Percentiles rank a stretch among this genome's conserved stretches.
phyloP scores from a whole-genome alignment of 2,113 vertebrate genomes.

The Amphiprion percula region DNA sequence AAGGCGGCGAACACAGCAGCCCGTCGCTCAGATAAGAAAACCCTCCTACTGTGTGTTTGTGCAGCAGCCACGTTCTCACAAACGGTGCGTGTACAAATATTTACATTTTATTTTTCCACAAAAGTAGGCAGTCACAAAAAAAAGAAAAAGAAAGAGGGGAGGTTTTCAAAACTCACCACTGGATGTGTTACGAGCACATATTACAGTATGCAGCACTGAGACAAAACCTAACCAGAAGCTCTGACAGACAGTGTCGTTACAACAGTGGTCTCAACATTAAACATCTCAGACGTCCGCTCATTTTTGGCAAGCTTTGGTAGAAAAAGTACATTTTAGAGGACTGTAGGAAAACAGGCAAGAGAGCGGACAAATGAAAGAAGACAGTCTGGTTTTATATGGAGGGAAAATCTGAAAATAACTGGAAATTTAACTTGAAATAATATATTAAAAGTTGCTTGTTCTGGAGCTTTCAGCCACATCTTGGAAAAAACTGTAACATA shows the following conservation, averaged over 20 bases:
- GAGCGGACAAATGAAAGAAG: background rate
- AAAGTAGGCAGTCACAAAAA: constrained; percentile 60
- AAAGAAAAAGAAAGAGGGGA: background rate
- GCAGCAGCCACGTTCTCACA: background rate
- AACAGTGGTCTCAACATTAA: constrained; percentile 41
- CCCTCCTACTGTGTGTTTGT: background rate
- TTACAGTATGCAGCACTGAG: constrained; percentile 53
- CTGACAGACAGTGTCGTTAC: constrained; percentile 46
- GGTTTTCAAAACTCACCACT: constrained; percentile 5
- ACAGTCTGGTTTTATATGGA: too few species aligned
- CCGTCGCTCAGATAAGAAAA: constrained; percentile 21
- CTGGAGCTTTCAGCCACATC: too few species aligned
- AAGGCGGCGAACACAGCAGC: background rate
- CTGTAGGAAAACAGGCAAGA: background rate
- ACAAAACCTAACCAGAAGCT: constrained; percentile 31
- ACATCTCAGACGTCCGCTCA: background rate
- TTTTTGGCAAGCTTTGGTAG: constrained; percentile 58
- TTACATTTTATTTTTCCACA: constrained; percentile 74
- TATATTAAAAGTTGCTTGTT: too few species aligned
- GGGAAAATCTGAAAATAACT: too few species aligned
- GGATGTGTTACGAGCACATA: constrained; percentile 43
- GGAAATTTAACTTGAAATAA: too few species aligned
- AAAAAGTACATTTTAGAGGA: background rate
- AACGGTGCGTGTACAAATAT: constrained; percentile 61
- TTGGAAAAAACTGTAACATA: too few species aligned